Evolutionary conservation across 2,113 vertebrate genomes (phyloP).

Genomic region (Anhinga anhinga): DNA sequence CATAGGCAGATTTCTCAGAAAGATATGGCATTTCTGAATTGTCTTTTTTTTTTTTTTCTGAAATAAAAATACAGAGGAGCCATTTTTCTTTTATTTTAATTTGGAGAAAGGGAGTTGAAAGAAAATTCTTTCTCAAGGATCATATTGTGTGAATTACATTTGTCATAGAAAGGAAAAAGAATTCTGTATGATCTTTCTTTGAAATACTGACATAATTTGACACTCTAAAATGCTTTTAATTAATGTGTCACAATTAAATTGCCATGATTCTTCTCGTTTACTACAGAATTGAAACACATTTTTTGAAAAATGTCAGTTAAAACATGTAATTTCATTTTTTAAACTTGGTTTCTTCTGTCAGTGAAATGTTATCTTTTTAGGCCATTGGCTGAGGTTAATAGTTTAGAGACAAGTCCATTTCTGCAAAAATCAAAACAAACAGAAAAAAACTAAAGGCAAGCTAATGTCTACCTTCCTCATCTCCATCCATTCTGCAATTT

Average conservation of each 20-base stretch:
- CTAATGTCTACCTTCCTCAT: neutral
- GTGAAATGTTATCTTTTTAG: neutral
- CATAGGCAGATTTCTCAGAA: neutral
- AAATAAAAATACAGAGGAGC: neutral
- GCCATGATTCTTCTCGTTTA: neutral
- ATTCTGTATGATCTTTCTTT: neutral
- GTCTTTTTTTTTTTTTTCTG: neutral
- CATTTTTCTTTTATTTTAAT: neutral
- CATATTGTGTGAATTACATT: neutral
- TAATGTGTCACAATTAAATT: neutral
- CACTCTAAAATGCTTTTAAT: neutral
- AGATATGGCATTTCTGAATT: neutral
- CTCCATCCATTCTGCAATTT: neutral
- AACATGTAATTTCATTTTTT: neutral
- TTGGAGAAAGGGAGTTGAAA: neutral
- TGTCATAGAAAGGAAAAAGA: neutral
- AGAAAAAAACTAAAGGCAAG: neutral
- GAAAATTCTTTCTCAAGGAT: neutral
- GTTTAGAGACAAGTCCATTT: neutral
- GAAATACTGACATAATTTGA: neutral
- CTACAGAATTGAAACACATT: neutral
- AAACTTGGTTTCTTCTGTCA: neutral
- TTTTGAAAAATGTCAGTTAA: neutral
- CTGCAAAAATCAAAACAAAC: neutral
- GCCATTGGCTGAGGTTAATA: neutral